Conservation (phyloP, 2,113 vertebrate genomes). For the Opisthocomus hoazin region DNA sequence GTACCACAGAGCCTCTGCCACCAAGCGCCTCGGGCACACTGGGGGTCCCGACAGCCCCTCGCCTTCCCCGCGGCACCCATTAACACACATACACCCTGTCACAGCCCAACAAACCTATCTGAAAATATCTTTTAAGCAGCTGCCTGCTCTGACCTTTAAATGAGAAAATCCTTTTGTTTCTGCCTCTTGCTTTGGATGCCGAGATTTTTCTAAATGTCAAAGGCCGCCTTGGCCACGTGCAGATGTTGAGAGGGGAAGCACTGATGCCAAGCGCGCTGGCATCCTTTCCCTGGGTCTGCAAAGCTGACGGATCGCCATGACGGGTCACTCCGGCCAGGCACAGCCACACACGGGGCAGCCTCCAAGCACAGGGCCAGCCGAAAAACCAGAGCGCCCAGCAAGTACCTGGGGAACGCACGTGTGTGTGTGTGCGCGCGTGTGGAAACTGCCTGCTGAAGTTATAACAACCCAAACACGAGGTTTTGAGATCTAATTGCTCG, state of each 20-base stretch:
- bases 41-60: not conserved
- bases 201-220: slow-evolving; percentile 76
- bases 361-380: not conserved
- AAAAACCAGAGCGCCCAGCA: not conserved
- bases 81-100: slow-evolving; percentile 8
- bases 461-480: not conserved
- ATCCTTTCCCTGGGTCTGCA: not conserved
- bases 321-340: not conserved
- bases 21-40: not conserved
- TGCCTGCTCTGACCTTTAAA: slow-evolving; percentile 72
- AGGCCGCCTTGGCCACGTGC: not conserved
- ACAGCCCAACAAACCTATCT: slow-evolving; percentile 27
- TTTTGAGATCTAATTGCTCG: slow-evolving; percentile 31
- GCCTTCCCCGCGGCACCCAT: accelerated
- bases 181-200: slow-evolving; percentile 58
- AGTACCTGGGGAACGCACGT: not conserved
- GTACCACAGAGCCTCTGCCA: not conserved
- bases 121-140: slow-evolving; percentile 48
- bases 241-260: not conserved
- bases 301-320: not conserved
- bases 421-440: not conserved
- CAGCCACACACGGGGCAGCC: too few species aligned
- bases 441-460: not conserved
- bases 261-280: not conserved
- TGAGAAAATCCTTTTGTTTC: slow-evolving; percentile 71